A percentile compares a stretch with the other conserved stretches of the same genome.
phyloP scores from a whole-genome alignment of 2,888 invertebrate genomes.

The Lycophotia porphyrea region DNA sequence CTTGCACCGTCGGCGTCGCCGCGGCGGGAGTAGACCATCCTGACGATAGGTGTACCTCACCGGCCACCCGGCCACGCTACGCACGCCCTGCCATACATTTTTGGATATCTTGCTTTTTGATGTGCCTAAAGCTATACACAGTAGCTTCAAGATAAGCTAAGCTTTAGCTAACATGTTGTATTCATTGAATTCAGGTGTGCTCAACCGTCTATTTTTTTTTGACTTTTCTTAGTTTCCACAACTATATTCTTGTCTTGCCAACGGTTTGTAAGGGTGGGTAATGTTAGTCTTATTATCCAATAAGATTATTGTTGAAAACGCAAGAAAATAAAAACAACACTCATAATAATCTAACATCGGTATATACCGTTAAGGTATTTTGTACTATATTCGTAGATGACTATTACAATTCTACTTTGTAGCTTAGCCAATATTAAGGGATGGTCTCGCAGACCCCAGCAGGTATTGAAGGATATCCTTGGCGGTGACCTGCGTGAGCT shows the following conservation, averaged over 20 bases:
- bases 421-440: slow-evolving; percentile 16
- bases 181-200: too few relatives aligned
- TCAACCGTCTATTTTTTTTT: too few relatives aligned
- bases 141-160: background rate
- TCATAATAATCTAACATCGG: background rate
- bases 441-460: slow-evolving; percentile 27
- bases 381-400: slow-evolving; percentile 25
- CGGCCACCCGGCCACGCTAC: too few relatives aligned
- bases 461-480: slow-evolving; percentile 47
- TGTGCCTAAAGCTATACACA: background rate
- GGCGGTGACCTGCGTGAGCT: slow-evolving; percentile 29
- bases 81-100: too few relatives aligned
- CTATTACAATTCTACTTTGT: background rate
- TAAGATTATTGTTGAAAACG: background rate
- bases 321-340: slow-evolving; percentile 17
- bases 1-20: too few relatives aligned
- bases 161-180: background rate
- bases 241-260: background rate
- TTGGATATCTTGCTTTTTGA: too few relatives aligned
- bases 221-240: too few relatives aligned
- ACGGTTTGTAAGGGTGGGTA: background rate
- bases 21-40: too few relatives aligned
- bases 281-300: background rate
- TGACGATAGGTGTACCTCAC: too few relatives aligned
- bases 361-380: slow-evolving; percentile 24